Conservation (phyloP, 2,888 invertebrate species). For the Dorcus parallelipipedus region DNA sequence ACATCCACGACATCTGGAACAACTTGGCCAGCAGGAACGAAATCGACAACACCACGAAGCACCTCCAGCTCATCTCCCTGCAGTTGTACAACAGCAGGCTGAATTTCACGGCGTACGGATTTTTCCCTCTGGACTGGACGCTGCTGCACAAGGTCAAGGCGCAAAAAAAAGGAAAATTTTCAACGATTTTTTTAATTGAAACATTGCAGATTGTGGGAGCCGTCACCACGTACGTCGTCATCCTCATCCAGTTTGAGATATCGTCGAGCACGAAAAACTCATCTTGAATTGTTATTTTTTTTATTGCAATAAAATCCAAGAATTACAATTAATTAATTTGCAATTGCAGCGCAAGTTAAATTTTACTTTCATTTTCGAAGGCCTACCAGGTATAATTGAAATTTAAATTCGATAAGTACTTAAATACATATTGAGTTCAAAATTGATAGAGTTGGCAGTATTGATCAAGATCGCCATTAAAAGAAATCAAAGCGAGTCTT, state of each 20-base stretch:
- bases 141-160: slow-evolving; percentile 18
- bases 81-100: slow-evolving; percentile 21
- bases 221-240: slow-evolving; percentile 24
- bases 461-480: too few species aligned
- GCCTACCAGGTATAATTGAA: too few species aligned
- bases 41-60: slow-evolving; percentile 17
- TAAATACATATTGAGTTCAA: too few species aligned
- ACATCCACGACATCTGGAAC: slow-evolving; percentile 28
- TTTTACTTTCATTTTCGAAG: too few species aligned
- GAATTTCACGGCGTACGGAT: slow-evolving; percentile 23
- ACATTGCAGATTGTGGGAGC: slow-evolving; percentile 22
- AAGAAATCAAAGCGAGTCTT: too few species aligned
- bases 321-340: too few species aligned
- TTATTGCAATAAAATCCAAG: too few species aligned
- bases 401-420: too few species aligned
- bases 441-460: too few species aligned
- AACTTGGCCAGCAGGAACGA: slow-evolving; percentile 20
- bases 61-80: slow-evolving; percentile 24
- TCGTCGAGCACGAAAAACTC: not conserved
- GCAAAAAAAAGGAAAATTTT: not conserved
- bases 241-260: slow-evolving; percentile 27
- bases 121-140: slow-evolving; percentile 26
- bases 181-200: not conserved
- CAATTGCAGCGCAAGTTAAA: too few species aligned
- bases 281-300: not conserved